Evolutionary conservation across 2,797 vertebrate genomes (phyloP).

Genomic region (Moxostoma hubbsi): DNA sequence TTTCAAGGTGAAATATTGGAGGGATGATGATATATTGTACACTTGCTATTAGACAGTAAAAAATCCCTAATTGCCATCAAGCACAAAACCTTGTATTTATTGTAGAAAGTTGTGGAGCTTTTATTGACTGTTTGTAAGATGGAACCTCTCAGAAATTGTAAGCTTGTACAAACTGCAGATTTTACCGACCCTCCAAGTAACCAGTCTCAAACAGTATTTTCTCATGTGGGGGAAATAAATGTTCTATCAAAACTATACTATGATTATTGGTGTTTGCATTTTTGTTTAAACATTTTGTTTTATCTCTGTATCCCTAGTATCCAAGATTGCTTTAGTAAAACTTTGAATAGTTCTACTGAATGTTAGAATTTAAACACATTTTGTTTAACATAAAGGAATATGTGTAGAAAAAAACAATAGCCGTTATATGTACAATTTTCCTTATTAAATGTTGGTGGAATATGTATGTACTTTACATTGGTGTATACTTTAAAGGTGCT

Average conservation of each 20-base stretch:
- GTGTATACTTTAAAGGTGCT: background rate
- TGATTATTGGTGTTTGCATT: constrained; percentile 19
- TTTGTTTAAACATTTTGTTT: background rate
- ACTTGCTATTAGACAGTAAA: constrained; percentile 65
- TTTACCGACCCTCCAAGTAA: constrained; percentile 90
- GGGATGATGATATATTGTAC: constrained; percentile 58
- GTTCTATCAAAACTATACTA: constrained; percentile 81
- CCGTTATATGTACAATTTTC: background rate
- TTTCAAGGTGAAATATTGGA: constrained; percentile 63
- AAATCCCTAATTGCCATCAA: constrained; percentile 79
- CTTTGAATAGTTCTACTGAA: too few species aligned
- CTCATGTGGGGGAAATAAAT: constrained; percentile 92
- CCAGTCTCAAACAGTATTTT: constrained; percentile 92
- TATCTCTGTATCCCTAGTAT: too few species aligned
- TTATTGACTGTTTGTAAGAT: constrained; percentile 86
- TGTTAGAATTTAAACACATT: too few species aligned
- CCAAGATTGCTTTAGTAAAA: too few species aligned
- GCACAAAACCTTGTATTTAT: constrained; percentile 93
- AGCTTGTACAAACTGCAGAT: constrained; percentile 91
- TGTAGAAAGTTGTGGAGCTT: constrained; percentile 87
- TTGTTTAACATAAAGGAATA: background rate
- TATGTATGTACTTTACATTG: background rate
- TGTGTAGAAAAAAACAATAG: too few species aligned
- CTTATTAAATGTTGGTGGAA: background rate
- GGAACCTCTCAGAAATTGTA: constrained; percentile 86